These are phyloP conservation scores for Danio rerio DNA, from an alignment of 2,113 vertebrate genomes.

Conservation along the genomic window GRCz12tu NC_133190.1:49269001-49269500, in stretches of 20 bases:
- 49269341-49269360: neutral
- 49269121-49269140: neutral
- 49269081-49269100: too few species aligned
- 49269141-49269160: neutral
- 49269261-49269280: neutral
- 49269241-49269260: neutral
- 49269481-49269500: too few species aligned
- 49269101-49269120: neutral
- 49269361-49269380: too few species aligned
- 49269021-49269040: neutral
- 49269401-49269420: neutral
- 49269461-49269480: too few species aligned
- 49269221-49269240: neutral
- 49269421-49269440: neutral
- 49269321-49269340: neutral
- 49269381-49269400: neutral
- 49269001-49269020: neutral
- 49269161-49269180: neutral
- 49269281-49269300: neutral
- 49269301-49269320: neutral
- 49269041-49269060: neutral
- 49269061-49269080: too few species aligned
- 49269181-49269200: neutral
- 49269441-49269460: neutral
- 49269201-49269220: neutral